Evolutionary conservation across 2,888 invertebrate species (phyloP).

Genomic region (Kryphioiulus occultus): DNA sequence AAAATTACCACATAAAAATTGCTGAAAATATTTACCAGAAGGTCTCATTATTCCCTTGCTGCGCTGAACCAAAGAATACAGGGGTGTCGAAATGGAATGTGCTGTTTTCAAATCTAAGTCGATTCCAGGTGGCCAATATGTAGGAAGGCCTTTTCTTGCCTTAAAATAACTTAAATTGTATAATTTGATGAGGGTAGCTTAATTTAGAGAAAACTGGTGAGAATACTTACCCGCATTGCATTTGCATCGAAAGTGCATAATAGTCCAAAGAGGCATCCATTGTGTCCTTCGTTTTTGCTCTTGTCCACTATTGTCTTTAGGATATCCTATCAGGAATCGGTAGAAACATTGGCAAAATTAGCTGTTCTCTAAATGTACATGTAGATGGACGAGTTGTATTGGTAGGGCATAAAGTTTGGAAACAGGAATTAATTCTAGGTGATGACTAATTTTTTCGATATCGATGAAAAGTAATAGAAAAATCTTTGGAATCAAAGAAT

Average conservation of each 20-base stretch:
- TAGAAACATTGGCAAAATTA: background rate
- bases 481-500: too few relatives aligned
- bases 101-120: background rate
- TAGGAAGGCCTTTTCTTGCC: background rate
- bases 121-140: background rate
- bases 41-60: background rate
- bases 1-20: background rate
- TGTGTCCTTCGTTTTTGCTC: background rate
- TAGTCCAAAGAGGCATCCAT: background rate
- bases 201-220: background rate
- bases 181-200: background rate
- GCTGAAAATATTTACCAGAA: background rate
- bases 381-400: too few relatives aligned
- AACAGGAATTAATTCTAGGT: too few relatives aligned
- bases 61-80: background rate
- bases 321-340: background rate
- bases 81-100: background rate
- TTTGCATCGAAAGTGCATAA: background rate
- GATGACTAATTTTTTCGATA: too few relatives aligned
- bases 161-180: background rate
- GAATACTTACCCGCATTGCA: background rate
- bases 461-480: too few relatives aligned
- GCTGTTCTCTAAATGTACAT: too few relatives aligned
- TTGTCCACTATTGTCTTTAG: background rate
- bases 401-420: too few relatives aligned